Evolutionary conservation across 1,140 invertebrate genomes (phyloP).

Genomic region (Arion vulgaris): DNA sequence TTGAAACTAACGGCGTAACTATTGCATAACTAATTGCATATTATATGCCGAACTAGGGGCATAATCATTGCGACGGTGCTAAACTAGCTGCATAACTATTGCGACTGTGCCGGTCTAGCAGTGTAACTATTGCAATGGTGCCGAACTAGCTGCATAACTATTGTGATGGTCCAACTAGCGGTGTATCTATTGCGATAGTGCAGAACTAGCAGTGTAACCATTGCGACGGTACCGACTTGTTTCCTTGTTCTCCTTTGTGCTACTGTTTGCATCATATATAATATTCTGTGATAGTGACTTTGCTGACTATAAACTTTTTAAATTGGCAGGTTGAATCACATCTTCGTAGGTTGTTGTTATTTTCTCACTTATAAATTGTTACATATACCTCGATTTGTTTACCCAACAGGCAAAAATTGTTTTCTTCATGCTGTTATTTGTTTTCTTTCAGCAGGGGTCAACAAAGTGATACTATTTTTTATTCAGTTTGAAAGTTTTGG

Average conservation of each 20-base stretch:
- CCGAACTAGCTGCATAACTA: background rate
- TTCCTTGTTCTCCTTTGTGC: conserved; percentile 7
- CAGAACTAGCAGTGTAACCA: background rate
- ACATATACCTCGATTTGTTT: no score
- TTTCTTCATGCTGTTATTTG: no score
- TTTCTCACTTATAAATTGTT: background rate
- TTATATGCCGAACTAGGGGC: no score
- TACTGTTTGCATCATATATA: conserved; percentile 30
- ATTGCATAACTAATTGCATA: no score
- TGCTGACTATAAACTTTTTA: conserved; percentile 3
- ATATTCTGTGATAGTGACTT: conserved; percentile 29
- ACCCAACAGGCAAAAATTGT: no score
- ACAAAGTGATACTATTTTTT: no score
- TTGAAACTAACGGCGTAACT: background rate
- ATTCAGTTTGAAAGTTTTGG: no score
- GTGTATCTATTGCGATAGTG: background rate
- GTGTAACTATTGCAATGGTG: background rate
- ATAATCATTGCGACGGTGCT: background rate
- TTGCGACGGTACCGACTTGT: background rate
- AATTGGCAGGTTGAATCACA: background rate
- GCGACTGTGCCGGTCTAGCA: background rate
- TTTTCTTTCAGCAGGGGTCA: no score
- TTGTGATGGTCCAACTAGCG: background rate
- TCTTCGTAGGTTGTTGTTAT: background rate
- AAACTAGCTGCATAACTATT: background rate